A percentile compares a stretch with the other conserved stretches of the same genome.
Conservation (phyloP, 2,113 vertebrate genomes). For the Pithys albifrons region DNA sequence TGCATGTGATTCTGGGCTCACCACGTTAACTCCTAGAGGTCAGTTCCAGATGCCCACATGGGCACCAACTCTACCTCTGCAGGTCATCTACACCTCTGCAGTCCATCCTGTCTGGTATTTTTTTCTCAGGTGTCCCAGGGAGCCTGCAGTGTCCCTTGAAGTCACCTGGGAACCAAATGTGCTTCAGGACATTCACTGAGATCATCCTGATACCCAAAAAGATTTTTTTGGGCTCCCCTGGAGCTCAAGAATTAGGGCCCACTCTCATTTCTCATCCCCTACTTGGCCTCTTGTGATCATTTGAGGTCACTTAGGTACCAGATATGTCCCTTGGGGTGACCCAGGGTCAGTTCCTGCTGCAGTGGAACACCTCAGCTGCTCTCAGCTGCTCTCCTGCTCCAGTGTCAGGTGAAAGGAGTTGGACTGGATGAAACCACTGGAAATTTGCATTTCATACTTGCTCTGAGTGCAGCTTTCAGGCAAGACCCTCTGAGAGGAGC, state of each 20-base stretch:
- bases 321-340: neutral
- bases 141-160: neutral
- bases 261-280: neutral
- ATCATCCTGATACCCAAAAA: neutral
- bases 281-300: neutral
- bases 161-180: rapidly evolving
- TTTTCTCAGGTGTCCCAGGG: neutral
- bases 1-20: neutral
- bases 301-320: neutral
- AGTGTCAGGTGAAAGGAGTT: neutral
- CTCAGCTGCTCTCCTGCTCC: neutral
- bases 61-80: no score
- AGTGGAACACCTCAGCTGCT: neutral
- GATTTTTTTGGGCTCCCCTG: neutral
- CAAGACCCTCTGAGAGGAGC: neutral
- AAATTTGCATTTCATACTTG: neutral
- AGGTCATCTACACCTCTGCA: neutral
- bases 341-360: neutral
- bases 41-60: no score
- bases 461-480: neutral
- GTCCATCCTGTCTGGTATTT: neutral
- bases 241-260: neutral
- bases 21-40: no score
- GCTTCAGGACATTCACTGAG: neutral
- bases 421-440: no score